A percentile compares a stretch with the other conserved stretches of the same genome.
These are phyloP conservation scores for Metaphire vulgaris DNA, from an alignment of 1,140 invertebrate species.

Conservation along the genomic window DNA sequence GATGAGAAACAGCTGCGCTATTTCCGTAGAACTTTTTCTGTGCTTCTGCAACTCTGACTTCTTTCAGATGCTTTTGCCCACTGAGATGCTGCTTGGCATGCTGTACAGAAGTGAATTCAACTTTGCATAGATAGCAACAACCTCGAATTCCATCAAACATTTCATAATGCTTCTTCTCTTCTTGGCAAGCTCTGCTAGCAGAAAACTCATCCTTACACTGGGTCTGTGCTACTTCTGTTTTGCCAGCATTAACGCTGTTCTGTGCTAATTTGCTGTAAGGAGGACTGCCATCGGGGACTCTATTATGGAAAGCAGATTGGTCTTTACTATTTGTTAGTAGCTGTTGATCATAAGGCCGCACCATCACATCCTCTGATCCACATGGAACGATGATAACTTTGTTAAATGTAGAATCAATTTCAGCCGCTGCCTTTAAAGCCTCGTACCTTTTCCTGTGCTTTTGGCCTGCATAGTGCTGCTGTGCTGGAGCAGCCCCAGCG, in stretches of 20 bases:
- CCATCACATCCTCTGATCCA: not conserved
- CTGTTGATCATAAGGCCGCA: not conserved
- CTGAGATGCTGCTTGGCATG: not conserved
- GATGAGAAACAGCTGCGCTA: not conserved
- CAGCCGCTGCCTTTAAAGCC: not conserved
- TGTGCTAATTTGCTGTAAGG: not conserved
- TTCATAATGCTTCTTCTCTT: not conserved
- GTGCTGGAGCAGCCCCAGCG: not conserved
- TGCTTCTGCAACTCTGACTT: not conserved
- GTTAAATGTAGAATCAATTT: not conserved
- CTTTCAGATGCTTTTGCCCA: not conserved
- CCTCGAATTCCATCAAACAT: not conserved
- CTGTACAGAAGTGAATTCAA: not conserved
- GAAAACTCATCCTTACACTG: too few species aligned
- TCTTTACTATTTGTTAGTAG: not conserved
- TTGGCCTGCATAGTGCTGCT: constrained; percentile 3
- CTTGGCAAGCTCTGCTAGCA: not conserved
- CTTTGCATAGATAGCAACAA: not conserved
- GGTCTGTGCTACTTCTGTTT: not conserved
- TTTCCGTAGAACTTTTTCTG: not conserved
- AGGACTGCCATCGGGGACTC: not conserved
- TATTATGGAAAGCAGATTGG: too few species aligned
- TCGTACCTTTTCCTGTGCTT: constrained; percentile 6
- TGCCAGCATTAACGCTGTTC: too few species aligned
- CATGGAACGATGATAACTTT: not conserved